Conservation (phyloP, 2,888 invertebrate genomes). For the Mantis religiosa region DNA sequence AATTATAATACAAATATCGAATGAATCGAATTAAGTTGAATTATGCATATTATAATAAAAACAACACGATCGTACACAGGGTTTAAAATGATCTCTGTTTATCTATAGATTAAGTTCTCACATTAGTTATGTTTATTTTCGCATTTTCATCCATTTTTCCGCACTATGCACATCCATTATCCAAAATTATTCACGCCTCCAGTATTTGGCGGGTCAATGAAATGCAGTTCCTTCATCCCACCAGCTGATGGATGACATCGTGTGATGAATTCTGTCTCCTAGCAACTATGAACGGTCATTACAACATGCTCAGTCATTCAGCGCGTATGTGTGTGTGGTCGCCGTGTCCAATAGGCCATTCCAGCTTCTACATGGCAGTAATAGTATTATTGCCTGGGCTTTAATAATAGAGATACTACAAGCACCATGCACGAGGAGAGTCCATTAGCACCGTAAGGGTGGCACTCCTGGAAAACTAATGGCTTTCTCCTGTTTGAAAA, state of each 20-base stretch:
- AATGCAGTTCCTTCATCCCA: not conserved
- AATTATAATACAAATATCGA: too few relatives aligned
- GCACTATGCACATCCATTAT: not conserved
- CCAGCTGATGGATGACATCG: slow-evolving; percentile 5
- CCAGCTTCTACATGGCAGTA: not conserved
- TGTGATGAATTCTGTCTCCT: slow-evolving; percentile 15
- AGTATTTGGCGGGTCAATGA: not conserved
- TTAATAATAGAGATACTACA: not conserved
- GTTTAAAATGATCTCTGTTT: too few relatives aligned
- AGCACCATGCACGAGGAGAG: not conserved
- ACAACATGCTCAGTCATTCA: slow-evolving; percentile 9
- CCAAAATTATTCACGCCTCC: not conserved
- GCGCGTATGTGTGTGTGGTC: not conserved
- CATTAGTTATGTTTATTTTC: not conserved
- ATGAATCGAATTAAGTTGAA: too few relatives aligned
- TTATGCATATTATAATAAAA: too few relatives aligned
- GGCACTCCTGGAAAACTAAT: slow-evolving; percentile 5
- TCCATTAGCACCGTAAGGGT: slow-evolving; percentile 9
- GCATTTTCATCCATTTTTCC: not conserved
- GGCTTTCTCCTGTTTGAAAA: slow-evolving; percentile 17
- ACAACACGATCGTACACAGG: too few relatives aligned
- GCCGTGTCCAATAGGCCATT: not conserved
- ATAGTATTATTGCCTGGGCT: not conserved
- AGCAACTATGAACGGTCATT: slow-evolving; percentile 13
- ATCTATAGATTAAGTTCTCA: not conserved